These are phyloP conservation scores for Novumbra hubbsi DNA, from an alignment of 2,797 vertebrate genomes.

Conservation along the genomic window DNA sequence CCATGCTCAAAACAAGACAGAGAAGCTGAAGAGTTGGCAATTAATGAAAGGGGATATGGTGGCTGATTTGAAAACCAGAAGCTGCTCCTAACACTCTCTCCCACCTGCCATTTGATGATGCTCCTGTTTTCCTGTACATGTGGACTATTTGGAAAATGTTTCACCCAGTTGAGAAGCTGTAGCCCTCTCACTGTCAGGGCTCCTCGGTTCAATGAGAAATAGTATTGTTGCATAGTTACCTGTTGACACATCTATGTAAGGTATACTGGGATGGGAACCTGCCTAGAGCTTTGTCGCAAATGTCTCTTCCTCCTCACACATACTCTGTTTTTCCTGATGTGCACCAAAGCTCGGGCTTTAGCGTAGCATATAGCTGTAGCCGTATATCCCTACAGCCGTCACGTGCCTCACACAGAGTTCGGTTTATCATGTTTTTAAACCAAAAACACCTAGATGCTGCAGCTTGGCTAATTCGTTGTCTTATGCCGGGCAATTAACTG, in stretches of 20 bases:
- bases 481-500: slow-evolving; percentile 51
- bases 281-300: slow-evolving; percentile 16
- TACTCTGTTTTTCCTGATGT: slow-evolving; percentile 10
- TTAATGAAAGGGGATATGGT: neutral
- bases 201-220: slow-evolving; percentile 22
- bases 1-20: neutral
- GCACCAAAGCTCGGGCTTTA: neutral
- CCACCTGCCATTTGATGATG: slow-evolving; percentile 22
- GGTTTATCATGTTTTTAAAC: slow-evolving; percentile 64
- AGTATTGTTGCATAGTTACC: slow-evolving; percentile 16
- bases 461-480: slow-evolving; percentile 56
- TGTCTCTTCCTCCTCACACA: slow-evolving; percentile 11
- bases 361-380: slow-evolving; percentile 47
- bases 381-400: slow-evolving; percentile 50
- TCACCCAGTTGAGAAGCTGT: slow-evolving; percentile 1
- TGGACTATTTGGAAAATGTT: slow-evolving; percentile 12
- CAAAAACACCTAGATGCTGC: slow-evolving; percentile 63
- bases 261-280: slow-evolving; percentile 10
- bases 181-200: neutral
- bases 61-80: slow-evolving; percentile 30
- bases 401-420: slow-evolving; percentile 46
- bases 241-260: slow-evolving; percentile 19
- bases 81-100: neutral
- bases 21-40: neutral
- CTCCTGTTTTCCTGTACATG: slow-evolving; percentile 20